Base-by-base conservation (phyloP, 2,888 invertebrate genomes). In the Holacanthella duospinosa region DNA sequence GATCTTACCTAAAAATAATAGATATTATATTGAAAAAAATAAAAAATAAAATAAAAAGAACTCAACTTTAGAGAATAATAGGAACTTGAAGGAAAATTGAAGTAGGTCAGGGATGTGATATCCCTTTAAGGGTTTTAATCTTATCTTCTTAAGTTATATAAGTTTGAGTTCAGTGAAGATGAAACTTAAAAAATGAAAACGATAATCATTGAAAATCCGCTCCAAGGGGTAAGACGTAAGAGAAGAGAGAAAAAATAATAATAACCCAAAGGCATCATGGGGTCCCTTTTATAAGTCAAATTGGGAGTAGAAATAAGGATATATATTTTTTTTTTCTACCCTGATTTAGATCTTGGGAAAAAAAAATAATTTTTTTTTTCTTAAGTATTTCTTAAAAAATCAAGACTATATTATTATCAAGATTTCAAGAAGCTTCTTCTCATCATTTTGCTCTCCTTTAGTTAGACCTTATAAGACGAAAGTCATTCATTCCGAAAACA, bases 31-130 rank as follows among this genome's bases (percentile, higher is more conserved):
- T n/a, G n/a, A n/a, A n/a, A n/a, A n/a, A 36, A 36, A 36, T 36
- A 36, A 36, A 9, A 36, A 6, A 36, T 36, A 9, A 36, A 9
- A 9, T 36, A 6, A 36, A 36, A 36, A 36, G 6, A 36, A 16
- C 36, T 36, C n/a, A n/a, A n/a, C n/a, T n/a, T n/a, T 36, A 9
- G 16, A 36, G 36, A 36, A 36, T 36, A 36, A 9, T 36, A 9
- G 6, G 6, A 36, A 16, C 9, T 36, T 36, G 6, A 36, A n/a
- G n/a, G n/a, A n/a, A n/a, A n/a, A n/a, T n/a, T 26, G 36, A 60
- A 60, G 55, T 60, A 60, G 60, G 60, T 60, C 60, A 60, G 60
- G 60, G 60, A 60, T 60, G 36, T 36, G 36, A 6, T 6, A 36
- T 60, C 60, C 60, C n/a, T n/a, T 29, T 60, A 60, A 60, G 53